Percentiles rank a stretch among this genome's conserved stretches.
Conservation (phyloP, 2,888 invertebrate genomes). For the Hirtodrosophila histrioides region DNA sequence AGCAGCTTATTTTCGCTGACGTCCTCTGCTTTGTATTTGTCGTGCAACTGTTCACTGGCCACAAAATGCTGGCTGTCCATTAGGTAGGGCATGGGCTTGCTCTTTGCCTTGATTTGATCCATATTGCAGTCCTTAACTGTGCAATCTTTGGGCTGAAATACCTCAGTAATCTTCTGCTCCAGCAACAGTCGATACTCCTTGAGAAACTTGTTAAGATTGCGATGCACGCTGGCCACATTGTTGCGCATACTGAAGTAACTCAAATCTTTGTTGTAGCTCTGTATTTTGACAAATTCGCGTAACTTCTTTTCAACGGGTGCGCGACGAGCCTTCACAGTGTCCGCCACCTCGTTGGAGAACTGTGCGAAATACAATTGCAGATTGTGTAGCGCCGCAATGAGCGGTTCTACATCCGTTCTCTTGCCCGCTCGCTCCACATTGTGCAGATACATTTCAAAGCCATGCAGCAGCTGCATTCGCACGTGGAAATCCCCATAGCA, state of each 20-base stretch:
- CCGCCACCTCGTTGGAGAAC: conserved; percentile 88
- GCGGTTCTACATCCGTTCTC: conserved; percentile 53
- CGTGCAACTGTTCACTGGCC: conserved; percentile 68
- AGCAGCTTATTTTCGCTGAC: conserved; percentile 42
- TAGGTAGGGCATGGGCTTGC: conserved; percentile 72
- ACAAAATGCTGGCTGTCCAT: conserved; percentile 83
- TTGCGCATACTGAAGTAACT: conserved; percentile 97
- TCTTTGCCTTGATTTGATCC: conserved; percentile 77
- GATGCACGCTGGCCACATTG: conserved; percentile 94
- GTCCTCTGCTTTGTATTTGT: conserved; percentile 51
- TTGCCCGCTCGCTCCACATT: conserved; percentile 82
- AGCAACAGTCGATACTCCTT: conserved; percentile 91
- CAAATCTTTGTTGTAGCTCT: conserved; percentile 96
- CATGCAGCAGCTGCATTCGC: conserved; percentile 90
- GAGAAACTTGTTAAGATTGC: conserved; percentile 93
- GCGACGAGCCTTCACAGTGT: conserved; percentile 88
- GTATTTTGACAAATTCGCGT: conserved; percentile 96
- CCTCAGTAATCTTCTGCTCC: conserved; percentile 81
- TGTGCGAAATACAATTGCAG: conserved; percentile 93
- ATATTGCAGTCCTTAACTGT: conserved; percentile 81
- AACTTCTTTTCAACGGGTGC: conserved; percentile 95
- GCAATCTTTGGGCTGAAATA: conserved; percentile 83
- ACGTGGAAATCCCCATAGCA: conserved; percentile 93
- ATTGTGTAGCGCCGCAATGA: conserved; percentile 91
- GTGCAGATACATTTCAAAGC: conserved; percentile 92